These are phyloP conservation scores for Hydrotaea cyrtoneurina DNA, from an alignment of 2,888 invertebrate genomes.

Conservation along the genomic window DNA sequence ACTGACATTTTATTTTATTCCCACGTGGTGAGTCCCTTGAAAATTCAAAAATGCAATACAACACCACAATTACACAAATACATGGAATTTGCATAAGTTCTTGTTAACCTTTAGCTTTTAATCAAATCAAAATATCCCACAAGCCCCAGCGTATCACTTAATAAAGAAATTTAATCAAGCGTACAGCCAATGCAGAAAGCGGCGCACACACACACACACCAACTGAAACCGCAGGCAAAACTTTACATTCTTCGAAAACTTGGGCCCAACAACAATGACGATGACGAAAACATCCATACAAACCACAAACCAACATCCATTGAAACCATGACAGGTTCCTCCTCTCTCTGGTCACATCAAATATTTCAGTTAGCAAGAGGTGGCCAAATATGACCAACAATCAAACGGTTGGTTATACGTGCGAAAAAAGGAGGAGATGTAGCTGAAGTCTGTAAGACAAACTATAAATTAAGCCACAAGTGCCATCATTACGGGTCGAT, in stretches of 20 bases:
- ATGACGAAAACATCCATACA: too few species aligned
- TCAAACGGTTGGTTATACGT: not conserved
- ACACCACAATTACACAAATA: not conserved
- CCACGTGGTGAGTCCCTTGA: not conserved
- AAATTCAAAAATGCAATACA: not conserved
- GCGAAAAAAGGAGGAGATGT: not conserved
- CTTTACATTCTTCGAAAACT: slow-evolving; percentile 30
- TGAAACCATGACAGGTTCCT: not conserved
- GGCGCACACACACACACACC: not conserved
- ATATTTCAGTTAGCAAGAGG: not conserved
- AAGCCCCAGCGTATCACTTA: not conserved
- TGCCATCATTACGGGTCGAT: slow-evolving; percentile 29
- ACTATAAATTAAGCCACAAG: slow-evolving; percentile 46
- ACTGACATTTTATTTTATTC: not conserved
- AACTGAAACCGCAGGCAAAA: not conserved
- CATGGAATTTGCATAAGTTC: not conserved
- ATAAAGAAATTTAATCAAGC: slow-evolving; percentile 56
- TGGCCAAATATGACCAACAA: not conserved
- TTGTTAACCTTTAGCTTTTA: slow-evolving; percentile 12
- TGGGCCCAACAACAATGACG: slow-evolving; percentile 11
- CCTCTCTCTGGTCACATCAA: not conserved
- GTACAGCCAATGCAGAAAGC: not conserved
- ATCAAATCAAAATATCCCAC: not conserved
- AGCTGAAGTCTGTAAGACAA: slow-evolving; percentile 12
- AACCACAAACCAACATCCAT: not conserved